Base-by-base conservation (phyloP, 2,797 vertebrate genomes). In the Pelodytes ibericus region DNA sequence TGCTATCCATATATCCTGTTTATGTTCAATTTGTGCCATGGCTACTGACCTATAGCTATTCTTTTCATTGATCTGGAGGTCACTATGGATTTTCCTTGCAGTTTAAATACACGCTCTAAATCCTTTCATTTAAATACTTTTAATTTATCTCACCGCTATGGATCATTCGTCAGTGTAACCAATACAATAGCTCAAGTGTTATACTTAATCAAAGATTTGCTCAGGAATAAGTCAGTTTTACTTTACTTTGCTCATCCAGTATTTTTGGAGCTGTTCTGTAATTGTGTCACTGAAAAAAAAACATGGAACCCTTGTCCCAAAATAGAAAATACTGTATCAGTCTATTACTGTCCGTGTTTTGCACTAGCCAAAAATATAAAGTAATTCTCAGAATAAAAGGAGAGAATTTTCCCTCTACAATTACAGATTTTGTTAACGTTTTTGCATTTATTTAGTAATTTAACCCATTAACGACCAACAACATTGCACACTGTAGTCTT, bases 21-120 rank as follows among this genome's bases (percentile, higher is more conserved):
- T 53, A 22, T 53, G 0, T 53, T 53, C 49, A 53, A 53, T 24
- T 53, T 24, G 20, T 53, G n/a, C n/a, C 49, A 22, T n/a, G 24
- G 24, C 49, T 24, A 53, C 6, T 53, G n/a, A 22, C 49, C 49
- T 53, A 9, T 53, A 16, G 6, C 22, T 16, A 22, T 20, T 53
- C 20, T 53, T 22, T 22, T 53, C 22, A 53, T 53, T 53, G 49
- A 53, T 53, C 49, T 22, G 18, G n/a, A 24, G n/a, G 49, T 53
- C 49, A 53, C 49, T 53, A 53, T 53, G n/a, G 49, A 53, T 53
- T 53, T 16, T 22, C 20, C n/a, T 53, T 53, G 49, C 49, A 16
- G 22, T 53, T 53, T 53, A 53, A 20, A 53, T 53, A 22, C 24
- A 53, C 22, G 11, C n/a, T 53, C 20, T 2, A 20, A 24, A 24